Conservation (phyloP, 2,888 invertebrate species). For the Thecophora atra region DNA sequence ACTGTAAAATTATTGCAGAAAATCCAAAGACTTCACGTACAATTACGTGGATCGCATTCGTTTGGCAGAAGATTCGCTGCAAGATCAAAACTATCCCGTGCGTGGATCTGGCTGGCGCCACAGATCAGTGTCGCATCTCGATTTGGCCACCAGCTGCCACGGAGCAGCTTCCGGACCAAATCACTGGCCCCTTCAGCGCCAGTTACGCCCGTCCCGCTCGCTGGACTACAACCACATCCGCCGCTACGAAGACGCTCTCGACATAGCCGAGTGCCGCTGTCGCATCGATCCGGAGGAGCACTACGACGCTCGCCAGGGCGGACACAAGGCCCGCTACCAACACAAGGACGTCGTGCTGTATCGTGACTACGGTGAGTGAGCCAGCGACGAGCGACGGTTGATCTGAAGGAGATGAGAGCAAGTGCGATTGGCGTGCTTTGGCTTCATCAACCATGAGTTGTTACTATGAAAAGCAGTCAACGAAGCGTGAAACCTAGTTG, state of each 20-base stretch:
- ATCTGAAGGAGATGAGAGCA: not conserved
- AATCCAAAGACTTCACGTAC: constrained; percentile 62
- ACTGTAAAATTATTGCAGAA: constrained; percentile 42
- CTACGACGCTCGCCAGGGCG: constrained; percentile 35
- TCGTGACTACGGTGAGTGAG: constrained; percentile 40
- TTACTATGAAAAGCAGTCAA: constrained; percentile 2
- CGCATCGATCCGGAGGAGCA: constrained; percentile 61
- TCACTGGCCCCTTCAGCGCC: constrained; percentile 58
- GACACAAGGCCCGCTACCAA: constrained; percentile 36
- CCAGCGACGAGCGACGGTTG: not conserved
- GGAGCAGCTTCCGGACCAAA: constrained; percentile 58
- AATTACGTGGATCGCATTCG: constrained; percentile 67
- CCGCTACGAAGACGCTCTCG: constrained; percentile 58
- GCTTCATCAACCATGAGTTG: not conserved
- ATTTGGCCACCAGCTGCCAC: constrained; percentile 67
- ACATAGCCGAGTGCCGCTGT: constrained; percentile 64
- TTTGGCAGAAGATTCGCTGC: constrained; percentile 56
- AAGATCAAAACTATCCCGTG: constrained; percentile 53
- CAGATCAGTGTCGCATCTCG: constrained; percentile 68
- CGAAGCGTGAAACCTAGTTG: not conserved
- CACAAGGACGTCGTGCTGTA: constrained; percentile 27
- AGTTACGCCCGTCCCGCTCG: constrained; percentile 62
- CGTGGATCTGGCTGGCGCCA: constrained; percentile 66
- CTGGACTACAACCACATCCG: constrained; percentile 61
- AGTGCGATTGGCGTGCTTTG: not conserved